Evolutionary conservation across 1,140 invertebrate genomes (phyloP).

Genomic region (Samia ricini): DNA sequence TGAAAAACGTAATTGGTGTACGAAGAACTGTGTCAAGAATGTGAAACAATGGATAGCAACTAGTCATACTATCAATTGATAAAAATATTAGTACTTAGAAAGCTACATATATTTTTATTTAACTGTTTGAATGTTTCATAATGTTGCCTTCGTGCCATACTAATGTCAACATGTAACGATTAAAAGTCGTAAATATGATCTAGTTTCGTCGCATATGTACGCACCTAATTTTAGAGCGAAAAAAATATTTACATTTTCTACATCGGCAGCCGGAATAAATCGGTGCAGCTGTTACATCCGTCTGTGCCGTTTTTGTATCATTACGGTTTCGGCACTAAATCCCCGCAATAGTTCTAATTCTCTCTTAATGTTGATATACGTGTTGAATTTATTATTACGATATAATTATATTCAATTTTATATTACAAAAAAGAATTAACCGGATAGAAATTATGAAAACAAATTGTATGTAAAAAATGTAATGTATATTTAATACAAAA

Average conservation of each 20-base stretch:
- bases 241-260: conserved; percentile 42
- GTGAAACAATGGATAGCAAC: too few species aligned
- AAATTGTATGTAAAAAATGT: too few species aligned
- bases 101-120: neutral
- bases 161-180: conserved; percentile 9
- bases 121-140: neutral
- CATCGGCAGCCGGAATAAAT: conserved; percentile 53
- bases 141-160: neutral
- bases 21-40: too few species aligned
- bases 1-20: too few species aligned
- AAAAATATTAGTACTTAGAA: too few species aligned
- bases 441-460: too few species aligned
- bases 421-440: too few species aligned
- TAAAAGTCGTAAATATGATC: conserved; percentile 22
- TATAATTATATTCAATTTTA: too few species aligned
- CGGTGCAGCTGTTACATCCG: conserved; percentile 46
- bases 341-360: neutral
- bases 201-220: conserved; percentile 24
- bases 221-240: conserved; percentile 34
- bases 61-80: too few species aligned
- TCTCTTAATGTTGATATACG: neutral
- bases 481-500: too few species aligned
- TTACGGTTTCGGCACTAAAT: neutral
- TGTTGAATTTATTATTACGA: neutral
- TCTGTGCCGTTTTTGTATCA: conserved; percentile 13